phyloP scores from a whole-genome alignment of 2,113 vertebrate species.

The Chlamydotis undulata region DNA sequence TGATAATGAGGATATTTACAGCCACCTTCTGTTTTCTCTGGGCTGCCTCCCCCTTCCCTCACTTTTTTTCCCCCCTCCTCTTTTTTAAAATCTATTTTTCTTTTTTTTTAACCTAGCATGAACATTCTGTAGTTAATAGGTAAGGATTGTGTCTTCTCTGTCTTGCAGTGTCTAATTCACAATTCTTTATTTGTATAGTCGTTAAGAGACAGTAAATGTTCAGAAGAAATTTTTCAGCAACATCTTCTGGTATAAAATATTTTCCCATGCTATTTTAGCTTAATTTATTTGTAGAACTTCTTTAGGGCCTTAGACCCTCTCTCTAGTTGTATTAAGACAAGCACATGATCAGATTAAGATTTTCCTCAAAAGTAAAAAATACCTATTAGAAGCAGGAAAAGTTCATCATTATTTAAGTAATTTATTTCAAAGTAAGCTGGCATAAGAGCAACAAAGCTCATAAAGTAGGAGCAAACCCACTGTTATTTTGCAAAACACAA shows the following conservation, averaged over 20 bases:
- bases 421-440: not conserved
- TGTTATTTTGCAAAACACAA: not conserved
- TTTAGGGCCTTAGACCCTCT: not conserved
- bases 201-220: not conserved
- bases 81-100: no score
- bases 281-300: not conserved
- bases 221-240: not conserved
- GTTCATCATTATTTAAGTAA: not conserved
- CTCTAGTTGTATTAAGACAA: not conserved
- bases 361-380: not conserved
- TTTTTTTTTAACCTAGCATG: not conserved
- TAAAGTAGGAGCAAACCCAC: not conserved
- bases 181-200: not conserved
- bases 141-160: not conserved
- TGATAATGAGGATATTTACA: not conserved
- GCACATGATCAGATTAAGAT: not conserved
- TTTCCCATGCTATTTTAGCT: not conserved
- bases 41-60: fast-evolving
- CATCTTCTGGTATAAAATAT: not conserved
- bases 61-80: not conserved
- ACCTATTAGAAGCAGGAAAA: not conserved
- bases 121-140: not conserved
- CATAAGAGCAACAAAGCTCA: not conserved
- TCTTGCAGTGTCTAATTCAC: not conserved
- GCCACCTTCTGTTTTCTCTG: not conserved